Evolutionary conservation across 2,113 vertebrate species (phyloP).

Genomic region (Prunella fulvescens): DNA sequence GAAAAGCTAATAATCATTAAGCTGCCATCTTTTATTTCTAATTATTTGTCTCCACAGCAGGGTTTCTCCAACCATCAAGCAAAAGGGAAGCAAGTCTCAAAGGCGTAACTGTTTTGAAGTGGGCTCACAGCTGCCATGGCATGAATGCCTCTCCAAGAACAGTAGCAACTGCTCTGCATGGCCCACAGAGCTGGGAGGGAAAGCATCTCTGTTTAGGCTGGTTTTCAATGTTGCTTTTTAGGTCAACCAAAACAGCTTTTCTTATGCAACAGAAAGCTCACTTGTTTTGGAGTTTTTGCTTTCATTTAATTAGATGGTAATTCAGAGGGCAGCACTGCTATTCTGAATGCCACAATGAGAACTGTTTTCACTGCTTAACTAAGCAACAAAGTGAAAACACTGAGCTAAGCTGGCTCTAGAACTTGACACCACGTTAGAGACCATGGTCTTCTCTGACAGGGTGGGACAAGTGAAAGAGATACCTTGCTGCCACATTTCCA

Average conservation of each 20-base stretch:
- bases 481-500: background rate
- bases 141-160: conserved; percentile 48
- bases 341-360: background rate
- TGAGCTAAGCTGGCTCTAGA: background rate
- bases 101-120: conserved; percentile 36
- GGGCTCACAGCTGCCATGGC: conserved; percentile 20
- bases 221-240: conserved; percentile 32
- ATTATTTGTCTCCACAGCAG: conserved; percentile 61
- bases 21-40: conserved; percentile 56
- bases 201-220: conserved; percentile 10
- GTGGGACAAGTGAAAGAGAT: background rate
- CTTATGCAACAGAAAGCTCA: conserved; percentile 37
- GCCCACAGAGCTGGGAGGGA: background rate
- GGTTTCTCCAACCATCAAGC: conserved; percentile 21
- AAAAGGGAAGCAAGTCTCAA: conserved; percentile 25
- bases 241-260: conserved; percentile 61
- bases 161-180: background rate
- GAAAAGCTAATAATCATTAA: conserved; percentile 31
- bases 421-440: background rate
- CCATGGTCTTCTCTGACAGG: background rate
- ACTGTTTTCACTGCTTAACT: background rate
- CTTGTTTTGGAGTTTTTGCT: conserved; percentile 28
- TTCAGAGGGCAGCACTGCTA: conserved; percentile 24
- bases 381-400: background rate
- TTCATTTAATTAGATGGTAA: conserved; percentile 54